Conservation (phyloP, 2,888 invertebrate species). For the Nycteola revayana region DNA sequence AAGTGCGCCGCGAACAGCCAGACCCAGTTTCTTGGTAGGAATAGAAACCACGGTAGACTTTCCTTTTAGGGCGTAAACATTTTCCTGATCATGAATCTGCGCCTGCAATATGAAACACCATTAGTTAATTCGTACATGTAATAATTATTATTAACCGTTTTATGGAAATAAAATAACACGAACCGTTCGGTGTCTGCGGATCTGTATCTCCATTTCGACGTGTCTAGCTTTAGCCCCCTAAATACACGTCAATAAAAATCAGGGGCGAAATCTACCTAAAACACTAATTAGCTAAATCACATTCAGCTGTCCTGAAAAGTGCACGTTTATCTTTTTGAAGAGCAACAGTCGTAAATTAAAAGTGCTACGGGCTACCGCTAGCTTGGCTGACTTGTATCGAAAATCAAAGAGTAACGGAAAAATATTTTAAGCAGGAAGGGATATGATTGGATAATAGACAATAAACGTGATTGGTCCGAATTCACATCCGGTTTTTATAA, state of each 20-base stretch:
- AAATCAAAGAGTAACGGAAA: no score
- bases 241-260: conserved; percentile 2
- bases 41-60: conserved; percentile 44
- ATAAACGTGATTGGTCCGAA: no score
- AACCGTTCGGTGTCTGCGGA: conserved; percentile 59
- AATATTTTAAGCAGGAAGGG: no score
- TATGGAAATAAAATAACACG: conserved; percentile 18
- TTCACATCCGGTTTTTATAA: no score
- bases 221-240: conserved; percentile 3
- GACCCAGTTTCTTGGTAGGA: conserved; percentile 54
- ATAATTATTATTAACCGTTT: conserved; percentile 1
- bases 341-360: no score
- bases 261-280: conserved; percentile 12
- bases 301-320: conserved; percentile 14
- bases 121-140: no score
- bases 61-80: conserved; percentile 53
- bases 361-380: conserved; percentile 9
- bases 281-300: conserved; percentile 6
- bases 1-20: conserved; percentile 60
- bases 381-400: conserved; percentile 21
- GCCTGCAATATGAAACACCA: conserved; percentile 30
- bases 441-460: no score
- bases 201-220: conserved; percentile 54
- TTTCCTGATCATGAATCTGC: conserved; percentile 68
- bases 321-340: no score